Percentiles rank a stretch among this genome's conserved stretches.
phyloP scores from a whole-genome alignment of 2,888 invertebrate genomes.

The Serripes groenlandicus region DNA sequence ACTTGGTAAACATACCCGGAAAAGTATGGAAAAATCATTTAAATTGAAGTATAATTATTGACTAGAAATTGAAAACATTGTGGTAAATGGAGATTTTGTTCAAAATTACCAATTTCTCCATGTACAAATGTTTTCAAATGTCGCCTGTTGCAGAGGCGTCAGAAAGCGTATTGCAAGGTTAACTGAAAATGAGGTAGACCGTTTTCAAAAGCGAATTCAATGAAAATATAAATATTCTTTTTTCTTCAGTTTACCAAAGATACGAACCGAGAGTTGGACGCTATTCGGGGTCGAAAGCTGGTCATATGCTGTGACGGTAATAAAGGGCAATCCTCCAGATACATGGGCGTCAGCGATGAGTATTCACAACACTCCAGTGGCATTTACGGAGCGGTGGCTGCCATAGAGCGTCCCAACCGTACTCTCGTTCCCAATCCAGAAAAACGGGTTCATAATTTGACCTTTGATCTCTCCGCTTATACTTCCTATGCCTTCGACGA shows the following conservation, averaged over 20 bases:
- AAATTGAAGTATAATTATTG: no score
- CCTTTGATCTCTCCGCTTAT: constrained; percentile 83
- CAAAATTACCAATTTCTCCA: not conserved
- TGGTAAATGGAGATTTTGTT: not conserved
- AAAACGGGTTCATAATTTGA: constrained; percentile 78
- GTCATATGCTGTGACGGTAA: constrained; percentile 83
- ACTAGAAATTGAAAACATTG: not conserved
- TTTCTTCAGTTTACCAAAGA: constrained; percentile 80
- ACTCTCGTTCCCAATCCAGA: constrained; percentile 76
- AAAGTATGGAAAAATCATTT: no score
- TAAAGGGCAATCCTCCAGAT: constrained; percentile 77
- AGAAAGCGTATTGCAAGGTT: no score
- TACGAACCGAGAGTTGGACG: constrained; percentile 75
- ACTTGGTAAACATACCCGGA: no score
- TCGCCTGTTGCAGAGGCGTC: no score
- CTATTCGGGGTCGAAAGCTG: constrained; percentile 74
- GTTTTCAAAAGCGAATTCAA: not conserved
- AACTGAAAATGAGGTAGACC: no score
- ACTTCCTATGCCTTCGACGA: constrained; percentile 69
- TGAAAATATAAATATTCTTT: not conserved
- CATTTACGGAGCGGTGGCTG: constrained; percentile 83
- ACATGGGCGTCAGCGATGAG: constrained; percentile 83
- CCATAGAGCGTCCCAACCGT: constrained; percentile 76
- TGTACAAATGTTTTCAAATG: no score
- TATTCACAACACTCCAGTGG: constrained; percentile 79